phyloP scores from a whole-genome alignment of 2,113 vertebrate species.

The Clarias magur region DNA sequence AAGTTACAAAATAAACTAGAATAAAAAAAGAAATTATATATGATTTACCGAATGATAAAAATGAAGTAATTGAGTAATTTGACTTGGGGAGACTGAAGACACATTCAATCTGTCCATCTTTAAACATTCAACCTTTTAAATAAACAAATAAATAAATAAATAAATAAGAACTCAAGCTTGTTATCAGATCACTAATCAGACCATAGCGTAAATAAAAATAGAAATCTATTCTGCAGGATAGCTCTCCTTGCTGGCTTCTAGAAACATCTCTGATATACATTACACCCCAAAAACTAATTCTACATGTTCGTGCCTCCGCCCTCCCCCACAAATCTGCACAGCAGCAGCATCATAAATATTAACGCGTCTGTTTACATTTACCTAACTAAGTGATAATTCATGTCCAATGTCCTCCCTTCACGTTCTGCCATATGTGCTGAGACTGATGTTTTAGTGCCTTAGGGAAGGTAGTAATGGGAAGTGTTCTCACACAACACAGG shows the following conservation, averaged over 20 bases:
- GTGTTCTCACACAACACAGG: conserved; percentile 9
- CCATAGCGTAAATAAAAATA: not conserved
- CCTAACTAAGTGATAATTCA: conserved; percentile 63
- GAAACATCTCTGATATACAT: not conserved
- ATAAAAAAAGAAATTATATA: no score
- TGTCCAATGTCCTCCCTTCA: conserved; percentile 59
- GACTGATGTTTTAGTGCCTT: conserved; percentile 56
- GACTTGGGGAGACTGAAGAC: not conserved
- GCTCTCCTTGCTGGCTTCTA: not conserved
- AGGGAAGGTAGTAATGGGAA: conserved; percentile 31
- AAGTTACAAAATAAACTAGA: no score
- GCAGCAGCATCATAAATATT: conserved; percentile 66
- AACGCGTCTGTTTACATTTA: conserved; percentile 62
- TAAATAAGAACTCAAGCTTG: not conserved
- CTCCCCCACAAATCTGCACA: conserved; percentile 33
- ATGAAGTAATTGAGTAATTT: no score
- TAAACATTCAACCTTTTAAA: no score
- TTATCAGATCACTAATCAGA: not conserved
- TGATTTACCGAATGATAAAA: no score
- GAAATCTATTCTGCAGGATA: not conserved
- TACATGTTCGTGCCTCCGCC: not conserved
- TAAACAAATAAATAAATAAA: no score
- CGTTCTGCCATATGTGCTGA: conserved; percentile 60
- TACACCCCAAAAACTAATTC: no score
- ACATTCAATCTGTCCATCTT: not conserved